These are phyloP conservation scores for Caenorhabditis doughertyi DNA, from an alignment of 2,888 invertebrate species.

Conservation along the genomic window DNA sequence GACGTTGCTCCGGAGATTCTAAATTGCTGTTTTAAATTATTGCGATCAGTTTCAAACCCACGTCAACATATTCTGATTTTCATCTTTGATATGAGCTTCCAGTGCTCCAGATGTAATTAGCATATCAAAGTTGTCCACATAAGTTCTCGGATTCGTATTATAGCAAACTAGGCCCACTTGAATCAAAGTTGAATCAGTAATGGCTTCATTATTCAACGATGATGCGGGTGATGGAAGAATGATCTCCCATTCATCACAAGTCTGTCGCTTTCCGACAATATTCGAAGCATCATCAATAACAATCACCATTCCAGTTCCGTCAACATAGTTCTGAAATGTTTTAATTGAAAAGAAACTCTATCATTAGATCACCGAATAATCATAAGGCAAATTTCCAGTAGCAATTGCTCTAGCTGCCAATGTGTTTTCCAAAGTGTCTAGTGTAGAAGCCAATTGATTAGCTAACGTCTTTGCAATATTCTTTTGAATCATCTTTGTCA, in stretches of 20 bases:
- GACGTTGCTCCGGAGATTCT: conserved; percentile 42
- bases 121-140: conserved; percentile 70
- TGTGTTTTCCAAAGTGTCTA: conserved; percentile 66
- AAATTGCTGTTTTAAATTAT: not conserved
- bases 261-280: conserved; percentile 52
- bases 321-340: conserved; percentile 37
- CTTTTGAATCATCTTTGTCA: conserved; percentile 70
- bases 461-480: conserved; percentile 66
- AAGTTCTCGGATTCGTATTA: conserved; percentile 71
- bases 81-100: conserved; percentile 68
- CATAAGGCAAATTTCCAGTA: conserved; percentile 57
- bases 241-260: conserved; percentile 71
- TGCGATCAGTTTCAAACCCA: conserved; percentile 30
- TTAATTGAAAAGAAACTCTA: not conserved
- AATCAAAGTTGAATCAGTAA: conserved; percentile 38
- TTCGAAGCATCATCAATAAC: conserved; percentile 62
- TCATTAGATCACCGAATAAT: conserved; percentile 40
- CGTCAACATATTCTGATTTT: conserved; percentile 58
- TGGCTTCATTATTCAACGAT: conserved; percentile 26
- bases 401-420: conserved; percentile 65
- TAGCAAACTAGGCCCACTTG: conserved; percentile 61
- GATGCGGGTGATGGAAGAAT: conserved; percentile 48
- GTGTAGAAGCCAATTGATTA: conserved; percentile 62
- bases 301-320: conserved; percentile 65
- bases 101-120: conserved; percentile 73